These are phyloP conservation scores for Eleginops maclovinus DNA, from an alignment of 2,113 vertebrate species.

Conservation along the genomic window DNA sequence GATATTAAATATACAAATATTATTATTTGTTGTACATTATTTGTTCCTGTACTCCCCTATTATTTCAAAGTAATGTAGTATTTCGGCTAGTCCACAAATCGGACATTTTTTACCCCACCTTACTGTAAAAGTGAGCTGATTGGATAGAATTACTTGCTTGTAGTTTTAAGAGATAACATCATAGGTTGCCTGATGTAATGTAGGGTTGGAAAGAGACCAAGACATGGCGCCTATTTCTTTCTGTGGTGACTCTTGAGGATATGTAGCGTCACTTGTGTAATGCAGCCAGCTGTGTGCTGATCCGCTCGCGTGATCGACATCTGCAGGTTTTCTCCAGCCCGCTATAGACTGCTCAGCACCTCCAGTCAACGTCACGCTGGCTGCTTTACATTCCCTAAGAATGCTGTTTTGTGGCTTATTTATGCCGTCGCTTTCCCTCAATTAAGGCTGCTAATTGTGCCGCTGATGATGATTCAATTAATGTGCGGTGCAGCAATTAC, in stretches of 20 bases:
- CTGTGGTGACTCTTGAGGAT: not conserved
- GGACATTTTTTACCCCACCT: too few species aligned
- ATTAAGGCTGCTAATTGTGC: slow-evolving; percentile 44
- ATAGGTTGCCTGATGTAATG: not conserved
- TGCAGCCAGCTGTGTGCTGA: slow-evolving; percentile 48
- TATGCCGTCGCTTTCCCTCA: slow-evolving; percentile 55
- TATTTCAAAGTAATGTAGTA: too few species aligned
- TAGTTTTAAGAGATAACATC: slow-evolving; percentile 2
- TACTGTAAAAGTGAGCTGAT: too few species aligned
- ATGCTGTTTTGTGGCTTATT: slow-evolving; percentile 37
- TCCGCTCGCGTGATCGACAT: slow-evolving; percentile 47
- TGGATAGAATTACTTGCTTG: too few species aligned
- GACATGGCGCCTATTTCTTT: not conserved
- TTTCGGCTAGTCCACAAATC: not conserved
- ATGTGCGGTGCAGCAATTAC: slow-evolving; percentile 50
- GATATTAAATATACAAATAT: too few species aligned
- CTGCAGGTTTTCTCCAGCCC: slow-evolving; percentile 33
- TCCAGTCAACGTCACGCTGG: slow-evolving; percentile 48
- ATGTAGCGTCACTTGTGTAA: slow-evolving; percentile 39
- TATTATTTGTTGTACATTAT: too few species aligned
- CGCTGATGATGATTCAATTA: slow-evolving; percentile 55
- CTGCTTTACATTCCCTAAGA: slow-evolving; percentile 22
- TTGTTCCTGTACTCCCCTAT: too few species aligned
- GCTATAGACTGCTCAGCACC: slow-evolving; percentile 24
- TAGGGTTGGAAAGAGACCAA: not conserved